phyloP scores from a whole-genome alignment of 1,140 invertebrate genomes.

The Scaptomyza pallida region DNA sequence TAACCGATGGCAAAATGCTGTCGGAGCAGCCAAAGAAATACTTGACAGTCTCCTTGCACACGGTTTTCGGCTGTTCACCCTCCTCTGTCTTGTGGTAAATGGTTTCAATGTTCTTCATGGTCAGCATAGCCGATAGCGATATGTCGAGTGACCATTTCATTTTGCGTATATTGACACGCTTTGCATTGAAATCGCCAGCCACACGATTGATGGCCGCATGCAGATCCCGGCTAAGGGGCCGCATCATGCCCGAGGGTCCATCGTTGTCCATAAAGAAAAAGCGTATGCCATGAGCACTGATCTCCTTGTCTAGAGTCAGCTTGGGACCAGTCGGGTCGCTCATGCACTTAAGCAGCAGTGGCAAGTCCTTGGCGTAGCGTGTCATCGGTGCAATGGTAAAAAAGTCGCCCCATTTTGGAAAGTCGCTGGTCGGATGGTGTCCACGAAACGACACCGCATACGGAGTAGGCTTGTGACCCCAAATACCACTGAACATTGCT shows the following conservation, averaged over 20 bases:
- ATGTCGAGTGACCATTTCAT: constrained; percentile 87
- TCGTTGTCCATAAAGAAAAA: constrained; percentile 92
- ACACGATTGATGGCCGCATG: constrained; percentile 88
- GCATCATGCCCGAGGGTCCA: constrained; percentile 86
- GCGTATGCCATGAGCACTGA: constrained; percentile 88
- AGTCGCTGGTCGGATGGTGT: constrained; percentile 85
- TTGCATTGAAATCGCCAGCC: constrained; percentile 86
- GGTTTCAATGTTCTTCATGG: constrained; percentile 86
- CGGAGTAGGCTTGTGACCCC: constrained; percentile 91
- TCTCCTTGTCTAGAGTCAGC: constrained; percentile 87
- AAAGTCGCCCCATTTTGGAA: constrained; percentile 86
- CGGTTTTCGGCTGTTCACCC: constrained; percentile 85
- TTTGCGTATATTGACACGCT: constrained; percentile 86
- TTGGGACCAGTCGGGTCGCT: constrained; percentile 85
- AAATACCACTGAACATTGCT: constrained; percentile 93
- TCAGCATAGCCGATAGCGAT: constrained; percentile 85
- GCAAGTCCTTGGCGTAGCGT: constrained; percentile 92
- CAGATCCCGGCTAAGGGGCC: constrained; percentile 88
- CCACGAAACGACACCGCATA: constrained; percentile 86
- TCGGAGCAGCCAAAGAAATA: constrained; percentile 86
- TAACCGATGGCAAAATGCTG: constrained; percentile 85
- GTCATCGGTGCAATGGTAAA: constrained; percentile 92
- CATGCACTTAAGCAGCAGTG: constrained; percentile 89
- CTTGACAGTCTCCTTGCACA: constrained; percentile 86
- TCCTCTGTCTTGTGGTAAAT: constrained; percentile 86